Base-by-base conservation (phyloP, 2,797 vertebrate species). In the Protonibea diacanthus region DNA sequence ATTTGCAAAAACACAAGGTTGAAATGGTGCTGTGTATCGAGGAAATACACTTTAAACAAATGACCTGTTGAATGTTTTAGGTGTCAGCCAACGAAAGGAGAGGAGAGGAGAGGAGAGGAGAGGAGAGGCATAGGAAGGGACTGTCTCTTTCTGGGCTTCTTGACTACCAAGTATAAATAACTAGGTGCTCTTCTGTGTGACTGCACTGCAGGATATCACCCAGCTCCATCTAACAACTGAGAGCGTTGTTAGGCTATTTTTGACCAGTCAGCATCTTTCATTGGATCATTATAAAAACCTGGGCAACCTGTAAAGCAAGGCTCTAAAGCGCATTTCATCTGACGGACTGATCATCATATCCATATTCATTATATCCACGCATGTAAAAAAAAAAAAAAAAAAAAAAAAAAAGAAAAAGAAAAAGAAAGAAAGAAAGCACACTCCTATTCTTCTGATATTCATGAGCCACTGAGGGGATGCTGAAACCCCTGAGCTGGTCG, bases 171-270 rank as follows among this genome's bases (percentile, higher is more conserved):
- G 48, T 71, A 78, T 57, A 83, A 75, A 78, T 68, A 78, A 66
- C 48, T 40, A 75, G 78, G 75, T 81, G 56, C 14, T 81, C 33
- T 66, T 86, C 48, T 66, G 66, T 78, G 79, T 68, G 71, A 80
- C 78, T 88, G 86, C 86, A 86, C 75, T 85, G 81, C 86, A 91
- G 83, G 82, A 76, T 81, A 84, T 77, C 66, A 77, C 49, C 76
- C 71, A 86, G 74, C 80, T 80, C 72, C 73, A 72, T 77, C 62
- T 44, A 83, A 88, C 64, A 66, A 82, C 14, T 1, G 47, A 69
- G 52, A 81, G 76, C 78, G 72, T 74, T 83, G 76, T 65, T 71
- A 9, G 69, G 78, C 70, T 82, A 72, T 86, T 81, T 88, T 80
- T 76, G 79, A 83, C 64, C 12, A 74, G 78, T 91, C 84, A 89